Percentiles rank a stretch among this genome's conserved stretches.
Evolutionary conservation across 2,113 vertebrate species (phyloP).

Genomic region (Brachyhypopomus gauderio): DNA sequence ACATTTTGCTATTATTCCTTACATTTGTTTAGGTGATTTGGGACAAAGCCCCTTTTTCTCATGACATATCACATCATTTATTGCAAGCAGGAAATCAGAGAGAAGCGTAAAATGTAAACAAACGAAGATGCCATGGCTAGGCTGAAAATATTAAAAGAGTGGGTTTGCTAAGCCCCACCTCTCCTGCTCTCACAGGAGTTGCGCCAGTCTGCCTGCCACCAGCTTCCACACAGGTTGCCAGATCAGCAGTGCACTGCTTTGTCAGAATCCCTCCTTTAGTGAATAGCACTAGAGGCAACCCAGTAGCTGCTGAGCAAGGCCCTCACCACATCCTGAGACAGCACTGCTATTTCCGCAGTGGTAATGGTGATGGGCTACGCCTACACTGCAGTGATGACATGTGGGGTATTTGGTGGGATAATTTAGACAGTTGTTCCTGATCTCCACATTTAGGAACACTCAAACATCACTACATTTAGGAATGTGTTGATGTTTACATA

Average conservation of each 20-base stretch:
- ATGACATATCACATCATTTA: too few species aligned
- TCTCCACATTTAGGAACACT: background rate
- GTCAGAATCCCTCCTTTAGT: slow-evolving; percentile 18
- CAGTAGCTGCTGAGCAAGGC: slow-evolving; percentile 18
- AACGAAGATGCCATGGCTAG: too few species aligned
- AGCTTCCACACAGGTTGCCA: slow-evolving; percentile 40
- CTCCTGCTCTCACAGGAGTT: too few species aligned
- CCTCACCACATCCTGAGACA: background rate
- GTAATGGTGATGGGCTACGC: background rate
- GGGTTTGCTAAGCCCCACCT: too few species aligned
- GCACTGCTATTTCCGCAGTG: slow-evolving; percentile 20
- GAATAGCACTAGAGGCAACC: slow-evolving; percentile 4
- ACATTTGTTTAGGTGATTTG: too few species aligned
- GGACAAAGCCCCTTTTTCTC: too few species aligned
- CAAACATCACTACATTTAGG: background rate
- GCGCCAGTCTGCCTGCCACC: background rate
- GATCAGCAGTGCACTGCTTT: slow-evolving; percentile 28
- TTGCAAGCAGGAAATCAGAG: too few species aligned
- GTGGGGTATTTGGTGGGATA: slow-evolving; percentile 8
- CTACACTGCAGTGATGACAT: background rate
- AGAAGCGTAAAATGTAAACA: too few species aligned
- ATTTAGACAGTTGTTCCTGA: slow-evolving; percentile 1
- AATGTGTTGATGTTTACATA: background rate
- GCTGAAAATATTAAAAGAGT: too few species aligned
- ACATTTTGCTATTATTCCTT: too few species aligned